Evolutionary conservation across 2,797 vertebrate species (phyloP).

Genomic region (Cyprinodon diabolis): DNA sequence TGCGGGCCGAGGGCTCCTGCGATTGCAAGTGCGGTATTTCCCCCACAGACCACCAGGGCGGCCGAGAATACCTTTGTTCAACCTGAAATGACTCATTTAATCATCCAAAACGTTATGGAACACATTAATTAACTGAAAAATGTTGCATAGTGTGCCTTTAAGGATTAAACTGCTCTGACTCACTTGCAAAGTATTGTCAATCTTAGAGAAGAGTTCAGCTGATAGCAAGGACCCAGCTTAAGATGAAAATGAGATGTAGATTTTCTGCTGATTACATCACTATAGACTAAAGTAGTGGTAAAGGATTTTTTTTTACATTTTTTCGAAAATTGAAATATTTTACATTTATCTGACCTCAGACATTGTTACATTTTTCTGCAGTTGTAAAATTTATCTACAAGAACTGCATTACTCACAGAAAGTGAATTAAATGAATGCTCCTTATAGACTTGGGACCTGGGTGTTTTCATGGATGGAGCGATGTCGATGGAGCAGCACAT

Average conservation of each 20-base stretch:
- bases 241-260: slow-evolving; percentile 32
- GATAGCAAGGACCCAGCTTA: slow-evolving; percentile 27
- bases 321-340: not conserved
- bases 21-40: too few relatives aligned
- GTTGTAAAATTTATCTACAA: not conserved
- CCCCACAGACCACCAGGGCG: too few relatives aligned
- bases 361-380: not conserved
- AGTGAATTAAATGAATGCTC: not conserved
- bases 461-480: too few relatives aligned
- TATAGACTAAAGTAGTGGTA: slow-evolving; percentile 14
- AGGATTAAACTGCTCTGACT: slow-evolving; percentile 21
- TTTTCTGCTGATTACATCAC: slow-evolving; percentile 30
- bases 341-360: not conserved
- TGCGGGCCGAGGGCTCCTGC: too few relatives aligned
- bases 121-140: too few relatives aligned
- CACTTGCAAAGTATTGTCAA: slow-evolving; percentile 18
- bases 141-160: too few relatives aligned
- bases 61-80: too few relatives aligned
- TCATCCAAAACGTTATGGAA: too few relatives aligned
- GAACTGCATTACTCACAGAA: not conserved
- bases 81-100: too few relatives aligned
- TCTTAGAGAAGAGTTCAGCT: slow-evolving; percentile 13
- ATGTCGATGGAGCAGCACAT: too few relatives aligned
- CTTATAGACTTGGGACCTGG: too few relatives aligned
- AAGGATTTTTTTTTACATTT: slow-evolving; percentile 28